These are phyloP conservation scores for Eurosta solidaginis DNA, from an alignment of 1,140 invertebrate species.

Conservation along the genomic window DNA sequence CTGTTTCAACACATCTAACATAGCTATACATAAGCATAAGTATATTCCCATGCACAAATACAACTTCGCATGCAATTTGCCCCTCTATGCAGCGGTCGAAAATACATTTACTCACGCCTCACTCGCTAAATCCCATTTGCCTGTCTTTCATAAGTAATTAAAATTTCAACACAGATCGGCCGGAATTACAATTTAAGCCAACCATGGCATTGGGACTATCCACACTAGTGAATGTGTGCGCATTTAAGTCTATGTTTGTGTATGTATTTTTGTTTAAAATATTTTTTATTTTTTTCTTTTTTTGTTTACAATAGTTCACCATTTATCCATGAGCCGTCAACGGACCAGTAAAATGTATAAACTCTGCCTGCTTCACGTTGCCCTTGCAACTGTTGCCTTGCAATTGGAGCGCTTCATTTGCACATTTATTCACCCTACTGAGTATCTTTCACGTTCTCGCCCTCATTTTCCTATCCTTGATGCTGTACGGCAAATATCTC, in stretches of 20 bases:
- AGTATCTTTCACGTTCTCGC: not conserved
- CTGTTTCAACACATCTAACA: too few relatives aligned
- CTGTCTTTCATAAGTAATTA: conserved; percentile 14
- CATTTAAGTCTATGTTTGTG: not conserved
- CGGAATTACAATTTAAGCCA: conserved; percentile 21
- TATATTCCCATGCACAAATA: too few relatives aligned
- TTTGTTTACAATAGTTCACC: not conserved
- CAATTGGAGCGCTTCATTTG: not conserved
- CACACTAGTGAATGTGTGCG: not conserved
- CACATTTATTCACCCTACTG: not conserved
- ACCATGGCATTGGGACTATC: not conserved
- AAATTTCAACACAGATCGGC: conserved; percentile 18
- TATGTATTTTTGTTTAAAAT: not conserved
- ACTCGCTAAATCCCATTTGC: not conserved
- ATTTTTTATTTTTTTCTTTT: not conserved
- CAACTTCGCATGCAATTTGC: too few relatives aligned
- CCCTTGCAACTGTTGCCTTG: not conserved
- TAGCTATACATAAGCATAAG: too few relatives aligned
- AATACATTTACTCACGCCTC: too few relatives aligned
- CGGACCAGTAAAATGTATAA: too few relatives aligned
- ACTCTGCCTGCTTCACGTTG: too few relatives aligned
- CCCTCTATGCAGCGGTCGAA: too few relatives aligned
- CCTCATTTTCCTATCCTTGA: too few relatives aligned
- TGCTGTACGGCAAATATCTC: too few relatives aligned
- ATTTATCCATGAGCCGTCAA: not conserved